These are phyloP conservation scores for Seira musarum DNA, from an alignment of 2,888 invertebrate genomes.

Conservation along the genomic window DNA sequence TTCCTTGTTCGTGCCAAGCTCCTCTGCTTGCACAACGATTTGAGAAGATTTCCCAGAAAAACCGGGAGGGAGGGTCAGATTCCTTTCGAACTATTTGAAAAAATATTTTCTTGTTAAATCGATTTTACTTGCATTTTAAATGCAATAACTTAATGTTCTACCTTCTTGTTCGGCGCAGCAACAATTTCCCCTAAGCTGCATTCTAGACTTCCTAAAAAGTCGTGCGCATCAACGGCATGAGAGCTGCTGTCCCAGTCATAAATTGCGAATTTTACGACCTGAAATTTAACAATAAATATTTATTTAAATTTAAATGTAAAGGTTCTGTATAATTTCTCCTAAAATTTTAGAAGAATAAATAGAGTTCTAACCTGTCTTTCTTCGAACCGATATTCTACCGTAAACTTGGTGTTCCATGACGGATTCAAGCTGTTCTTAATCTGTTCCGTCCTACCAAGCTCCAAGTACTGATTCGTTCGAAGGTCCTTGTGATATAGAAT, in stretches of 20 bases:
- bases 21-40: conserved; percentile 68
- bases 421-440: conserved; percentile 72
- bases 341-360: too few relatives aligned
- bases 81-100: conserved; percentile 64
- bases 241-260: conserved; percentile 70
- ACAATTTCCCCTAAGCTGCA: conserved; percentile 75
- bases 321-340: background rate
- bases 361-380: conserved; percentile 72
- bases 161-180: conserved; percentile 69
- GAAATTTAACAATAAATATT: conserved; percentile 3
- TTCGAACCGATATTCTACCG: conserved; percentile 74
- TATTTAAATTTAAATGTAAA: background rate
- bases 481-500: conserved; percentile 71
- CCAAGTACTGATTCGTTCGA: conserved; percentile 69
- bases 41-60: conserved; percentile 64
- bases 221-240: conserved; percentile 63
- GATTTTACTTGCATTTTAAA: background rate
- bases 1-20: conserved; percentile 71
- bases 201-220: conserved; percentile 73
- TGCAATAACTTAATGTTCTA: conserved; percentile 15
- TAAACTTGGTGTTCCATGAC: conserved; percentile 73
- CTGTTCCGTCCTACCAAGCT: conserved; percentile 72
- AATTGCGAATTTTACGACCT: conserved; percentile 73
- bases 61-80: conserved; percentile 65
- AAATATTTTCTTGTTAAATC: background rate